Evolutionary conservation across 2,888 invertebrate genomes (phyloP).

Genomic region (Dynastes tityus): DNA sequence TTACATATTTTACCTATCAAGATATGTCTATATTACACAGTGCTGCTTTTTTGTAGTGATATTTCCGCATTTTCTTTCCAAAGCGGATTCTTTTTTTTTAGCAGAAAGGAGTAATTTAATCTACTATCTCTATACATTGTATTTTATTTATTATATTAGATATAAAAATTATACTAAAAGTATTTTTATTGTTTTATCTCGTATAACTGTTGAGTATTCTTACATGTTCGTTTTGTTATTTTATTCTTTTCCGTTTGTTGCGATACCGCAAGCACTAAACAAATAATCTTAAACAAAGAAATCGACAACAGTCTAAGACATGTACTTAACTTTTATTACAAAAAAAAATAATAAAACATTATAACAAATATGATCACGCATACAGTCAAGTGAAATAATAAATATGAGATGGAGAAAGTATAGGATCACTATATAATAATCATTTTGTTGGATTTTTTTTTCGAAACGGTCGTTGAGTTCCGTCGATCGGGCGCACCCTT

Average conservation of each 20-base stretch:
- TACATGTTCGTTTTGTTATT: constrained; percentile 8
- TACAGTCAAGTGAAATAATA: constrained; percentile 67
- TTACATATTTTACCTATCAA: constrained; percentile 51
- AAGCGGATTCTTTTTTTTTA: constrained; percentile 9
- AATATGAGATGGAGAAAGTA: constrained; percentile 64
- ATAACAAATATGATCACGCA: constrained; percentile 67
- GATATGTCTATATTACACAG: constrained; percentile 54
- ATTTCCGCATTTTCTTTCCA: constrained; percentile 7
- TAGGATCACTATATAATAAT: constrained; percentile 62
- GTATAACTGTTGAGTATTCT: background rate
- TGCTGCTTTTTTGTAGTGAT: constrained; percentile 28
- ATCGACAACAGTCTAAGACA: constrained; percentile 43
- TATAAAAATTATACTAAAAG: constrained; percentile 36
- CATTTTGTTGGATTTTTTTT: constrained; percentile 22
- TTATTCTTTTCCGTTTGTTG: background rate
- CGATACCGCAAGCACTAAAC: background rate
- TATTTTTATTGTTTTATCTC: background rate
- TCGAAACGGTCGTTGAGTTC: background rate
- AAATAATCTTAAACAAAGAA: constrained; percentile 32
- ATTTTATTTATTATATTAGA: constrained; percentile 10
- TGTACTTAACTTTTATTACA: constrained; percentile 55
- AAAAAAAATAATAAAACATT: constrained; percentile 48
- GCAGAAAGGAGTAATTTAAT: constrained; percentile 3
- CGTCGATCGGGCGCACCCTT: constrained; percentile 50
- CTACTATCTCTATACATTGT: constrained; percentile 36